Evolutionary conservation across 1,140 invertebrate species (phyloP), one percentile per base, ranked within the genome.

Genomic region (Gonatopus flavifemur): DNA sequence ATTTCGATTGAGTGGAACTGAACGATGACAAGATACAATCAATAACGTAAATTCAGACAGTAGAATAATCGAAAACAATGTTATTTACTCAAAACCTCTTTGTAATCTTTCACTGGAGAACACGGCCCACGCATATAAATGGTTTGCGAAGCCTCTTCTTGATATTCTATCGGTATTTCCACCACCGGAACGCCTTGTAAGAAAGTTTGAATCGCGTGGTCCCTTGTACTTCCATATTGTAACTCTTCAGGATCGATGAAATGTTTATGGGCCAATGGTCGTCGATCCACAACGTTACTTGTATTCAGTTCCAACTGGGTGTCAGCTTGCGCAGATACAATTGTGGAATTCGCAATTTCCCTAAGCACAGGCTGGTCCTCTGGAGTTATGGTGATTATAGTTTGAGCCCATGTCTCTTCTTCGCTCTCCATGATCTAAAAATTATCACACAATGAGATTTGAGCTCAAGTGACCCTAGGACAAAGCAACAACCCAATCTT

Each of bases 81-180:
- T 1, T 37, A 16, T 28, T 22, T 60, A 67, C 65, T 56, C 49
- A 66, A 51, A 3, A 67, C 54, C 12, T 63, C 43, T 20, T 42
- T 42, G 24, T 48, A 52, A 35, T 49, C 41, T 32, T 39, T 35
- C 5, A 39, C 21, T 15, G 49, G 32, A 2, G 46, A 50, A 24
- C 41, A 55, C n/a, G 57, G 55, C 12, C 35, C 18, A 7, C 56
- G 51, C 39, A 64, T 64, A 12, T 62, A 67, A 38, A 66, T 40
- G 1, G 66, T 67, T 35, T 67, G 66, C 9, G 41, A 56, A 4
- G 52, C 58, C 46, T 67, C 54, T 15, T 66, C 56, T 2, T 16
- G 38, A n/a, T 57, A 55, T 32, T 52, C 28, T 1, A 51, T 13
- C 4, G 56, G 52, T 21, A 64, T 59, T 1, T 46, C 33, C 8